Base-by-base conservation (phyloP, 2,888 invertebrate genomes). In the Plagodis dolabraria region DNA sequence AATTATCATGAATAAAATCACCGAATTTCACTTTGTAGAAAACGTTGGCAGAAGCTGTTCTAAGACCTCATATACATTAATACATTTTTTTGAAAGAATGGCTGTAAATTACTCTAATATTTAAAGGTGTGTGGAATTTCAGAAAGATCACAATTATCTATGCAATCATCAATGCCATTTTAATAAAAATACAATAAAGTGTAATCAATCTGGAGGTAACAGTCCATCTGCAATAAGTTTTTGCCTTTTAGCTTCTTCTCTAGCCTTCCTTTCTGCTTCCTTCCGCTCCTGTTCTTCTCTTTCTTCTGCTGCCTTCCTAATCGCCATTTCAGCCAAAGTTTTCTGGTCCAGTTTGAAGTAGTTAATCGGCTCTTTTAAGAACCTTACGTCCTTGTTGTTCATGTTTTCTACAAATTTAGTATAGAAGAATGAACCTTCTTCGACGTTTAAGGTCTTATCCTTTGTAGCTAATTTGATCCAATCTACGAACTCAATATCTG, bases 261-360 rank as follows among this genome's bases (percentile, higher is more conserved):
- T 83, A 2, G 84, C 85, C 38, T 61, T 72, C 50, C 64, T 82
- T 43, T 89, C 89, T 10, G 83, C 86, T 0, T 88, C 89, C 57
- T 84, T 86, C 62, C 63, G 83, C 48, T 83, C 89, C 36, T 80
- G 77, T 67, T 88, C 89, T 34, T 67, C 82, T 49, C 63, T 80
- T 60, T 91, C 91, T 55, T 87, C 88, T 55, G 77, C 74, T 0
- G 89, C 89, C 72, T 87, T 92, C 81, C 83, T 75, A 5, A 83
- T 63, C 0, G 92, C 92, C 87, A 92, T 82, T 55, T 71, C 89
- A 53, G 89, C 89, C 56, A 92, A 73, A 8, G 88, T 87, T 69
- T 89, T 91, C 71, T 92, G 92, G 57, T 92, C 92, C 22, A 92
- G 65, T 67, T 92, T 92, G 57, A 87, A 92, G 80, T 73, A 92